Conservation (phyloP, 2,113 vertebrate species). For the Prinia subflava region DNA sequence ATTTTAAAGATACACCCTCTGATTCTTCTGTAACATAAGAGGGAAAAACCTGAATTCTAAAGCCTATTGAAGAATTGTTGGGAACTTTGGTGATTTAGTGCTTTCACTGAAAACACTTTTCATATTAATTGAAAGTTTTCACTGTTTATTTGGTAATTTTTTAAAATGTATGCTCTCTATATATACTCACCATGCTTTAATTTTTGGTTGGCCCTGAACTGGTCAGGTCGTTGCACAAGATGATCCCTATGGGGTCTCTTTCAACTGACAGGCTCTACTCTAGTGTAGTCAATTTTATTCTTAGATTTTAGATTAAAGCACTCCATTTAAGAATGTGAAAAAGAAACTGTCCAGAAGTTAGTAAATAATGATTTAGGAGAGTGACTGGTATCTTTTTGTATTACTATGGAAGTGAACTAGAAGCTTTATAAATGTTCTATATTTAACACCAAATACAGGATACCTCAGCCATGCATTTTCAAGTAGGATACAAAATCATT, state of each 20-base stretch:
- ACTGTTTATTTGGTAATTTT: background rate
- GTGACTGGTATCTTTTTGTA: background rate
- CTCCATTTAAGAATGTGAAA: background rate
- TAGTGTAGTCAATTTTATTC: background rate
- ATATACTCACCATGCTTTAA: background rate
- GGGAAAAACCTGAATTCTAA: background rate
- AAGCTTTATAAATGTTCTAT: background rate
- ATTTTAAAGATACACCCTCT: background rate
- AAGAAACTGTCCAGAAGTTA: background rate
- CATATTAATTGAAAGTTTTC: background rate
- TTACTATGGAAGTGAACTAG: background rate
- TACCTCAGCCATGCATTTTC: background rate
- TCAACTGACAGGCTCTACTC: background rate
- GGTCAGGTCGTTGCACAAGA: background rate
- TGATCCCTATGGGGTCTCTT: background rate
- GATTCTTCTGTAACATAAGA: background rate
- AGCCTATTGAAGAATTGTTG: background rate
- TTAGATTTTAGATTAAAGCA: background rate
- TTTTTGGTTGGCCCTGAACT: background rate
- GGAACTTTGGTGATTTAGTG: background rate
- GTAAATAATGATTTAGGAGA: background rate
- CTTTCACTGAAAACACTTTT: background rate
- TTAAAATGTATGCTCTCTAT: background rate
- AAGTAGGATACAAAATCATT: background rate
- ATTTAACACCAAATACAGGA: background rate